phyloP scores from a whole-genome alignment of 1,140 invertebrate genomes.

The Cydia strobilella region DNA sequence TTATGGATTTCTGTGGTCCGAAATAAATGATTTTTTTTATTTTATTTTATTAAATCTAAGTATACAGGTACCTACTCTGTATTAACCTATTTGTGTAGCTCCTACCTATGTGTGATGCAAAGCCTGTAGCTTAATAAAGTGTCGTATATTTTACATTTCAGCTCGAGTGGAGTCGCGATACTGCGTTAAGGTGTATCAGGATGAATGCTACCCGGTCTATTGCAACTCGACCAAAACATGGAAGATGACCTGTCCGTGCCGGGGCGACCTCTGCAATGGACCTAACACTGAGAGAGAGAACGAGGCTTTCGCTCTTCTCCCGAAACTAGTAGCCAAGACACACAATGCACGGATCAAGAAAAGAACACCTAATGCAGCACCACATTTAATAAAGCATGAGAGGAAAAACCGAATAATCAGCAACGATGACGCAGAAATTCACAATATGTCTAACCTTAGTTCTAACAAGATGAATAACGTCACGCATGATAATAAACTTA shows the following conservation, averaged over 20 bases:
- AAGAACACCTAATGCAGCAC: constrained; percentile 35
- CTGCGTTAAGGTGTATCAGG: constrained; percentile 75
- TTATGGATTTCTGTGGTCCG: no score
- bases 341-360: constrained; percentile 49
- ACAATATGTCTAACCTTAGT: neutral
- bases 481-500: constrained; percentile 14
- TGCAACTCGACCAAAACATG: constrained; percentile 76
- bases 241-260: constrained; percentile 79
- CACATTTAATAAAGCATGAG: constrained; percentile 11
- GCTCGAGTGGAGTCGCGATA: constrained; percentile 70
- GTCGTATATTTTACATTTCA: constrained; percentile 47
- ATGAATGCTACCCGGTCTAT: constrained; percentile 73
- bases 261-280: constrained; percentile 78
- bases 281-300: constrained; percentile 62
- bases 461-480: neutral
- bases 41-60: no score
- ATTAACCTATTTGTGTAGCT: no score
- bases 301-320: constrained; percentile 54
- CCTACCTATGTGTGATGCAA: no score
- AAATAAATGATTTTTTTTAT: no score
- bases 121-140: neutral
- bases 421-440: neutral
- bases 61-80: no score
- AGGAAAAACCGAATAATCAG: neutral
- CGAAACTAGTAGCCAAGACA: constrained; percentile 50